phyloP scores from a whole-genome alignment of 2,113 vertebrate species.

The Ceyx margarethae region DNA sequence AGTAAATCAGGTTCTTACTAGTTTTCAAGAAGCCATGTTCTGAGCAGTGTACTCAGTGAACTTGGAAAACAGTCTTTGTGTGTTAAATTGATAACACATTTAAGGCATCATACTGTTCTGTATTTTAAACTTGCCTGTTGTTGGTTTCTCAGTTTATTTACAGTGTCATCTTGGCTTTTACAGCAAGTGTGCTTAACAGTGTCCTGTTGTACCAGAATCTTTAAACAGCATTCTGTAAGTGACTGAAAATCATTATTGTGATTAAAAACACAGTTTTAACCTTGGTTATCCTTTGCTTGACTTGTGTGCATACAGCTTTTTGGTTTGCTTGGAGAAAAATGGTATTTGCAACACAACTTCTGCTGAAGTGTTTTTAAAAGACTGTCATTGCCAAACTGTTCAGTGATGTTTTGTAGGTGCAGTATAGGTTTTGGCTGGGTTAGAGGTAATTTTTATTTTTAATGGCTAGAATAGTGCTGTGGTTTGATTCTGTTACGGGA shows the following conservation, averaged over 20 bases:
- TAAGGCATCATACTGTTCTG: not conserved
- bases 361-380: not conserved
- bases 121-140: not conserved
- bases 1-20: not conserved
- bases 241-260: not conserved
- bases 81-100: not conserved
- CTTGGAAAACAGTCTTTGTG: not conserved
- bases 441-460: not conserved
- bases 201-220: not conserved
- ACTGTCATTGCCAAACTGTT: not conserved
- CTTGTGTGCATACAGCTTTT: not conserved
- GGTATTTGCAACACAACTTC: not conserved
- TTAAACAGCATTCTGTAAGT: not conserved
- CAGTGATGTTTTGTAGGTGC: not conserved
- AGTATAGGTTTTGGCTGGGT: not conserved
- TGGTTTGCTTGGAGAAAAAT: not conserved
- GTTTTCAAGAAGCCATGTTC: not conserved
- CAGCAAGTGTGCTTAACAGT: not conserved
- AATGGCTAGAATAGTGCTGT: not conserved
- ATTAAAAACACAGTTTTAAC: not conserved
- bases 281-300: not conserved
- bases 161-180: not conserved
- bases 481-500: not conserved
- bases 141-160: constrained; percentile 9
- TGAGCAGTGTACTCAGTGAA: not conserved